These are phyloP conservation scores for Mermis nigrescens DNA, from an alignment of 2,888 invertebrate genomes.

Conservation along the genomic window DNA sequence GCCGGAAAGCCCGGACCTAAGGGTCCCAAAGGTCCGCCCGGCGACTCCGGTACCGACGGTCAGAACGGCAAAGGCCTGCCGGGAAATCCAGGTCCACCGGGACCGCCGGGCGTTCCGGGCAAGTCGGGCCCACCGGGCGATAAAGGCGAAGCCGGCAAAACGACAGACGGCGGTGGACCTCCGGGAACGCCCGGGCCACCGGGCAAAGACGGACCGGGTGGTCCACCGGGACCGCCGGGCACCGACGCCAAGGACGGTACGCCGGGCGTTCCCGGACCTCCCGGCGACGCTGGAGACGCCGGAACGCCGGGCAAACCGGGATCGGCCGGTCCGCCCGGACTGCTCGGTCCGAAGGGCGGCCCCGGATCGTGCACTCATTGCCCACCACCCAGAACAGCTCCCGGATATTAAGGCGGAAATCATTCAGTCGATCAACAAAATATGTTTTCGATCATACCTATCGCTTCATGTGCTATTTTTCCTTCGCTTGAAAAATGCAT, in stretches of 20 bases:
- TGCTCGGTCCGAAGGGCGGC: neutral
- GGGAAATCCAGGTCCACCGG: constrained; percentile 2
- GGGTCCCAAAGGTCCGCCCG: neutral
- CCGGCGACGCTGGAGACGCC: neutral
- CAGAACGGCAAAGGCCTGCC: neutral
- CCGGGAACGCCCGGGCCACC: neutral
- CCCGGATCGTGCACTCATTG: neutral
- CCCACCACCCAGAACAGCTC: constrained; percentile 1
- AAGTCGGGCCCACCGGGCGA: neutral
- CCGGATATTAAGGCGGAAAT: neutral
- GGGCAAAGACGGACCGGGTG: neutral
- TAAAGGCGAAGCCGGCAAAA: neutral
- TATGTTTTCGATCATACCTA: too few species aligned
- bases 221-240: neutral
- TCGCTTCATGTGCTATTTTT: too few species aligned
- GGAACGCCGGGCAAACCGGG: neutral
- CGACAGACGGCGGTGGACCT: neutral
- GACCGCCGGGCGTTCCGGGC: neutral
- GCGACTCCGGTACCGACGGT: neutral
- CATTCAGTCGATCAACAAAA: too few species aligned
- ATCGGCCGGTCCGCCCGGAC: neutral
- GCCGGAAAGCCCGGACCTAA: neutral
- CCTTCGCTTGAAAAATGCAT: too few species aligned
- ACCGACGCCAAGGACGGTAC: neutral
- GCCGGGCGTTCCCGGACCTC: neutral